Conservation (phyloP, 2,797 vertebrate species). For the Danio kyathit region DNA sequence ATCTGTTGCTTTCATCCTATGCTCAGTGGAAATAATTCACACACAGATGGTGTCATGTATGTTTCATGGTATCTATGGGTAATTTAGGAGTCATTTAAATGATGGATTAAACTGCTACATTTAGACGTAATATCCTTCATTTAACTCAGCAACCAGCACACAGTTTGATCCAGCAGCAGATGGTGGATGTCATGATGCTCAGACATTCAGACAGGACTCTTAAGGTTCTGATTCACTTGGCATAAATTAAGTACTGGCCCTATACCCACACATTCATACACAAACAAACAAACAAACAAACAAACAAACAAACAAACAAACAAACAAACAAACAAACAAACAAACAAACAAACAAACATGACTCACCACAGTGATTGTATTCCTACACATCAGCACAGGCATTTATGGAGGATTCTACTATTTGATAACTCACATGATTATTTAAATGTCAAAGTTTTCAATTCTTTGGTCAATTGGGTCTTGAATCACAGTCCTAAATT, state of each 20-base stretch:
- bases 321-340: background rate
- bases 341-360: background rate
- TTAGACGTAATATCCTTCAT: slow-evolving; percentile 1
- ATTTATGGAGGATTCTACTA: background rate
- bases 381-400: background rate
- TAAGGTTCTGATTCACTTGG: background rate
- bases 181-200: slow-evolving; percentile 18
- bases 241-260: slow-evolving; percentile 4
- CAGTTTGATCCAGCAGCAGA: slow-evolving; percentile 26
- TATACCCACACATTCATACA: background rate
- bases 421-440: background rate
- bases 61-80: slow-evolving; percentile 1
- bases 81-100: slow-evolving; percentile 10
- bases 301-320: background rate
- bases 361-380: background rate
- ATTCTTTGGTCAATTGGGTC: slow-evolving; percentile 5
- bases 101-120: background rate
- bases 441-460: background rate
- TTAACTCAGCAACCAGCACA: slow-evolving; percentile 16
- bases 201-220: slow-evolving; percentile 20
- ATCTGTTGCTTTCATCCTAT: background rate
- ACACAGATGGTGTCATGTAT: slow-evolving; percentile 26
- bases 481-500: slow-evolving; percentile 1
- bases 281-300: background rate
- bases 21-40: slow-evolving; percentile 18